Evolutionary conservation across 2,797 vertebrate species (phyloP).

Genomic region (Sciaenops ocellatus): DNA sequence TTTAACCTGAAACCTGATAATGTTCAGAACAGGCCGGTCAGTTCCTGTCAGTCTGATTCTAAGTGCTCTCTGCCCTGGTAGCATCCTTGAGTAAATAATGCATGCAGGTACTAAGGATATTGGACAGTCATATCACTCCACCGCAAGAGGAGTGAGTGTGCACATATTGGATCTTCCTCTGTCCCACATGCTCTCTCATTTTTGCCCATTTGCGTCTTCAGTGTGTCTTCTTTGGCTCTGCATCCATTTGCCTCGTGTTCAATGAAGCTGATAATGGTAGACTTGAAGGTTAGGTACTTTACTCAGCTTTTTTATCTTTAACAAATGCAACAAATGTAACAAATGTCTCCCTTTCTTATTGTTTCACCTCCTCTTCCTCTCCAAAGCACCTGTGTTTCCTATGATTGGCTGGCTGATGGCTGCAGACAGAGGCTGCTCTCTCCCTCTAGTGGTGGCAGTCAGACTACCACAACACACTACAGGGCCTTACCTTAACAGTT

Average conservation of each 20-base stretch:
- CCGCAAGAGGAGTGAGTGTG: constrained; percentile 46
- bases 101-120: constrained; percentile 67
- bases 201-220: constrained; percentile 41
- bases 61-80: constrained; percentile 64
- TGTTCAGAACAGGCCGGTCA: constrained; percentile 39
- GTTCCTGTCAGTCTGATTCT: constrained; percentile 61
- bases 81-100: constrained; percentile 81
- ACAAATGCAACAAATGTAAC: constrained; percentile 30
- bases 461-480: constrained; percentile 26
- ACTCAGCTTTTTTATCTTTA: constrained; percentile 53
- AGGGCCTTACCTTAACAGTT: background rate
- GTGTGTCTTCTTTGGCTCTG: constrained; percentile 26
- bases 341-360: constrained; percentile 11
- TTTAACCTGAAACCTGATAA: constrained; percentile 62
- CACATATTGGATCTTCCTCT: constrained; percentile 39
- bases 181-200: constrained; percentile 18
- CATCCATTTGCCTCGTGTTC: constrained; percentile 32
- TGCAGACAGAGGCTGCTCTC: constrained; percentile 48
- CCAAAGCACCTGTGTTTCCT: constrained; percentile 15
- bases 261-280: constrained; percentile 32
- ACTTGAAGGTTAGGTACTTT: constrained; percentile 41
- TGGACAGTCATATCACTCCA: constrained; percentile 56
- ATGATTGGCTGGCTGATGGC: constrained; percentile 27
- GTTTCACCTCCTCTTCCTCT: too few relatives aligned
- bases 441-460: constrained; percentile 69